These are phyloP conservation scores for Myiagra hebetior DNA, from an alignment of 2,113 vertebrate genomes.

Conservation along the genomic window DNA sequence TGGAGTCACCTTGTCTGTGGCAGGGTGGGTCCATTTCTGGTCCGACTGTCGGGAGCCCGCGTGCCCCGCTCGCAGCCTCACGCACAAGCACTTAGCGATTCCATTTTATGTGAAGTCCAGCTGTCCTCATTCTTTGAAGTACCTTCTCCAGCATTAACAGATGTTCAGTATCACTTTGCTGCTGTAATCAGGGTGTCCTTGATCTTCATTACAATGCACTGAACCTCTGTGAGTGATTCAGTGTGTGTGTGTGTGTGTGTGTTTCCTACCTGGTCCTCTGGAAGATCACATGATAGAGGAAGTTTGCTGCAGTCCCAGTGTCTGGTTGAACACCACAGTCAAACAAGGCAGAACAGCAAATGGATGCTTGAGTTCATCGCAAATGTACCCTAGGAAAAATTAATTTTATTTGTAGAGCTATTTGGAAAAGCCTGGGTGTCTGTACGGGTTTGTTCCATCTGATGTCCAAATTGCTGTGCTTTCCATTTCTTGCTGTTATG, in stretches of 20 bases:
- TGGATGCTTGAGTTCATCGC: neutral
- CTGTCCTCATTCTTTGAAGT: slow-evolving; percentile 57
- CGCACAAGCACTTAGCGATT: neutral
- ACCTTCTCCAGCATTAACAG: slow-evolving; percentile 53
- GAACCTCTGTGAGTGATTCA: neutral
- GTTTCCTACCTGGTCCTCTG: neutral
- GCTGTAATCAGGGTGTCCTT: slow-evolving; percentile 60
- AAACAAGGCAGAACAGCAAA: neutral
- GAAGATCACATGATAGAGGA: neutral
- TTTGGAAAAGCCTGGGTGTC: neutral
- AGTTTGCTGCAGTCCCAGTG: neutral
- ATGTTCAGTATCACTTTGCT: slow-evolving; percentile 51
- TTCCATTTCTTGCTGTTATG: neutral
- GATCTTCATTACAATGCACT: slow-evolving; percentile 22
- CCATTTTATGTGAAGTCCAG: slow-evolving; percentile 42
- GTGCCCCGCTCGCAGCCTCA: neutral
- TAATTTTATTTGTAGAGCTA: neutral
- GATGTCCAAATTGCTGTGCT: neutral
- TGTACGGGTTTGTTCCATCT: neutral
- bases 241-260: neutral
- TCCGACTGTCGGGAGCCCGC: accelerated
- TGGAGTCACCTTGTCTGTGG: neutral
- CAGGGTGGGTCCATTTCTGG: neutral
- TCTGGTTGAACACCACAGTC: neutral
- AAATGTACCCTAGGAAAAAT: neutral